Evolutionary conservation across 1,140 invertebrate genomes (phyloP).

Genomic region (Psix sp.): DNA sequence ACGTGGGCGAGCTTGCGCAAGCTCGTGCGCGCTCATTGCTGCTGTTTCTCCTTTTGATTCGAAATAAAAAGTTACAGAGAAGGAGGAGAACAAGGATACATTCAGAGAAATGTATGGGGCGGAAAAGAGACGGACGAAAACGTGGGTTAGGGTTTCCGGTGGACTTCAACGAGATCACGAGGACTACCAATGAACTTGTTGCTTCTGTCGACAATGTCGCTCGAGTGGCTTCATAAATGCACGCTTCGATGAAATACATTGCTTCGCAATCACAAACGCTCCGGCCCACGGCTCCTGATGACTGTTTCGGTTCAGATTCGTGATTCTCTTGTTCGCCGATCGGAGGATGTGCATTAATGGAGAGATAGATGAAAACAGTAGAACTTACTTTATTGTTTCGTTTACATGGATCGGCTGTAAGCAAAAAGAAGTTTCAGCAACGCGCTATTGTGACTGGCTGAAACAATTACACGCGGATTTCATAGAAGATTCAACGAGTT

Average conservation of each 20-base stretch:
- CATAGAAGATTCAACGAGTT: no score
- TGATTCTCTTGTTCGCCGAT: conserved; percentile 4
- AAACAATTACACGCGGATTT: no score
- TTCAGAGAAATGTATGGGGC: conserved; percentile 42
- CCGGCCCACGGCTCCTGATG: conserved; percentile 19
- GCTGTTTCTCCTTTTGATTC: conserved; percentile 44
- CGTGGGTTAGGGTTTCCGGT: conserved; percentile 49
- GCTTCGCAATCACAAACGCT: conserved; percentile 30
- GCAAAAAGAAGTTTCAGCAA: no score
- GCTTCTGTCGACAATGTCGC: conserved; percentile 59
- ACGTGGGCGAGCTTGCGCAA: conserved; percentile 72
- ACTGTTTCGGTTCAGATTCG: conserved; percentile 12
- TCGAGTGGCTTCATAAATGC: conserved; percentile 50
- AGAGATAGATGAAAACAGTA: no score
- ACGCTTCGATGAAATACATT: conserved; percentile 47
- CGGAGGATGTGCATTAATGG: no score
- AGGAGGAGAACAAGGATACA: no score
- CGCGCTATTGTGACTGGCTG: no score
- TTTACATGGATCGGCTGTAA: no score
- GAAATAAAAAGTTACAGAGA: conserved; percentile 45
- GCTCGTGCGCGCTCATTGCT: conserved; percentile 53
- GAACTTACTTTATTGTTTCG: no score
- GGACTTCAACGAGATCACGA: conserved; percentile 58
- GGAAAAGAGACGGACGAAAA: conserved; percentile 17
- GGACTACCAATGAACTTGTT: conserved; percentile 61